Evolutionary conservation across 2,797 vertebrate species (phyloP).

Genomic region (Sphaeramia orbicularis): DNA sequence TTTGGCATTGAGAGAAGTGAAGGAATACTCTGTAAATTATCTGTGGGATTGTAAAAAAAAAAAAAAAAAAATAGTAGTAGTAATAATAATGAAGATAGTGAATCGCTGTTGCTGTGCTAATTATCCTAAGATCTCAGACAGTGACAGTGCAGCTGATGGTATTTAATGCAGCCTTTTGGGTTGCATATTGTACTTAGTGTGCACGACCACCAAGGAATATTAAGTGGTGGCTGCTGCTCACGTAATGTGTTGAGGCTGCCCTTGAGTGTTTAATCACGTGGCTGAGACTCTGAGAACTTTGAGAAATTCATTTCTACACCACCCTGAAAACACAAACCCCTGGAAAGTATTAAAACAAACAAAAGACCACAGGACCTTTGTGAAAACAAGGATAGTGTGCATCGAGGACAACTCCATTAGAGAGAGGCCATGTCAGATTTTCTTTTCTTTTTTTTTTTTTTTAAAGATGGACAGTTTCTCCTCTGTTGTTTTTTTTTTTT

Average conservation of each 20-base stretch:
- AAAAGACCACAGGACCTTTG: constrained; percentile 56
- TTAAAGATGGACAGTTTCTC: constrained; percentile 20
- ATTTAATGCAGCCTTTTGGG: constrained; percentile 42
- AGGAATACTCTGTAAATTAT: constrained; percentile 2
- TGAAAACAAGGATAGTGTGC: constrained; percentile 69
- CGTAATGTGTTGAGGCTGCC: constrained; percentile 43
- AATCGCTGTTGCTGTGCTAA: constrained; percentile 10
- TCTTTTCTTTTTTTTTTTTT: constrained; percentile 11
- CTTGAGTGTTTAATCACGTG: constrained; percentile 38
- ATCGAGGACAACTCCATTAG: constrained; percentile 56
- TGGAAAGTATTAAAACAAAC: constrained; percentile 76
- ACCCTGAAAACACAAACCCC: constrained; percentile 66
- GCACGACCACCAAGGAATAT: constrained; percentile 40
- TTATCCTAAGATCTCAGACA: constrained; percentile 26
- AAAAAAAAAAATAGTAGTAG: background rate
- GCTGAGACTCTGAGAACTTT: constrained; percentile 30
- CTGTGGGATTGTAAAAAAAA: background rate
- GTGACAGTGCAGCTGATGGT: constrained; percentile 11
- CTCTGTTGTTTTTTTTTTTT: background rate
- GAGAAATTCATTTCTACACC: constrained; percentile 62
- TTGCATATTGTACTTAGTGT: constrained; percentile 36
- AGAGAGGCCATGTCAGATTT: constrained; percentile 34
- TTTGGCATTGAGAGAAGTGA: constrained; percentile 11
- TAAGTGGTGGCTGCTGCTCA: constrained; percentile 32
- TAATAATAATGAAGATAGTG: constrained; percentile 1